Conservation (phyloP, 2,888 invertebrate genomes). For the Acanthosepion lycidas region DNA sequence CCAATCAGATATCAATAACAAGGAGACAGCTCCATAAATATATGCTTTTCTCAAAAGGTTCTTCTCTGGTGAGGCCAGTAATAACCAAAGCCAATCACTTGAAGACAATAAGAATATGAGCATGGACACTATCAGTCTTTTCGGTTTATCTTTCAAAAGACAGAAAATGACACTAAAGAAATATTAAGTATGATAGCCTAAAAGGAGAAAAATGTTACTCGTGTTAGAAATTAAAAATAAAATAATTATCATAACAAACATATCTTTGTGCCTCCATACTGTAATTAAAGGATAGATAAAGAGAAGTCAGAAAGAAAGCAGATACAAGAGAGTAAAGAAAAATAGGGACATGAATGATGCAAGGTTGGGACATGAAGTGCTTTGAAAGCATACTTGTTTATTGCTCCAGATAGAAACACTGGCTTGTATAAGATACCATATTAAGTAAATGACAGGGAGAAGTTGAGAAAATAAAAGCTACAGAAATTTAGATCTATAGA, state of each 20-base stretch:
- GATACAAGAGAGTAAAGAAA: not conserved
- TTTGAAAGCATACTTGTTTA: not conserved
- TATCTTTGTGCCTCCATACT: not conserved
- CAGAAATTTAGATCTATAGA: not conserved
- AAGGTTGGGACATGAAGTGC: not conserved
- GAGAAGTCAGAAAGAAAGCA: not conserved
- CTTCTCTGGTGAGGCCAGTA: not conserved
- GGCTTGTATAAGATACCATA: not conserved
- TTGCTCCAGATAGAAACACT: not conserved
- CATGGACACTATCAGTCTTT: not conserved
- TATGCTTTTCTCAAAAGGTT: not conserved
- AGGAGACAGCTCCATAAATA: not conserved
- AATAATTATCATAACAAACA: not conserved
- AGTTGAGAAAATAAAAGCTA: not conserved
- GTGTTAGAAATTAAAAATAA: not conserved
- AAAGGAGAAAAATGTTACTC: not conserved
- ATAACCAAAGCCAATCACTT: not conserved
- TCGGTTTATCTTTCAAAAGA: not conserved
- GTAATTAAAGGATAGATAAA: not conserved
- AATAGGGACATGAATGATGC: not conserved
- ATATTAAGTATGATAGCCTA: not conserved
- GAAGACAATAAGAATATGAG: not conserved
- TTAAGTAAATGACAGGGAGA: not conserved
- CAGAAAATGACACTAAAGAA: not conserved
- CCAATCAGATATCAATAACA: not conserved